Percentiles rank a stretch among this genome's conserved stretches.
These are phyloP conservation scores for Pocillopora grandis DNA, from an alignment of 92 coral and sea anemone species.

Conservation along the genomic window DNA sequence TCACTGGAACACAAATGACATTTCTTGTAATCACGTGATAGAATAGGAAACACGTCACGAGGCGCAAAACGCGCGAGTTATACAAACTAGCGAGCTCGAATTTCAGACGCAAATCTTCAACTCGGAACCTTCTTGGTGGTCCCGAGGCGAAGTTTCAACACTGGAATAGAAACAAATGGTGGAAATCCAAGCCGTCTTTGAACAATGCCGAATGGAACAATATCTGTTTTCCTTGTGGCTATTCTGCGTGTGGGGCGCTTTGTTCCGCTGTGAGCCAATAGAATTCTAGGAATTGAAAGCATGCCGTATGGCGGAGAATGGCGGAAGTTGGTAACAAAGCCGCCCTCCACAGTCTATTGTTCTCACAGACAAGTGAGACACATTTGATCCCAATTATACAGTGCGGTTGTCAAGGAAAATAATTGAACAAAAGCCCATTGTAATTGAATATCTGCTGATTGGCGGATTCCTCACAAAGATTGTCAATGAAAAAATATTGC, in stretches of 20 bases:
- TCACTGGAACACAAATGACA: constrained; percentile 82
- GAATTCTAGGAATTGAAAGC: constrained; percentile 86
- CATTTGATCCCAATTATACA: constrained; percentile 72
- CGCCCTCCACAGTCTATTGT: constrained; percentile 59
- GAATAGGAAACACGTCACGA: constrained; percentile 57
- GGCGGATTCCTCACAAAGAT: constrained; percentile 63
- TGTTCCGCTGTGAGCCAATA: constrained; percentile 79
- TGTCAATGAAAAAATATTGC: constrained; percentile 27
- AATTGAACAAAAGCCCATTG: constrained; percentile 83
- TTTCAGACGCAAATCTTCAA: constrained; percentile 48
- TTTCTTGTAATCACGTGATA: constrained; percentile 82
- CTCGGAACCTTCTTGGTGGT: constrained; percentile 23
- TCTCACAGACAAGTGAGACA: constrained; percentile 72
- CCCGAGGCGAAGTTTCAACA: constrained; percentile 35
- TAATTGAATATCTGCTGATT: constrained; percentile 57
- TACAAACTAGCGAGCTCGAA: constrained; percentile 53
- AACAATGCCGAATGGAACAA: constrained; percentile 84
- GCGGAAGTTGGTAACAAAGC: constrained; percentile 88
- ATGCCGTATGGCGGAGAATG: constrained; percentile 82
- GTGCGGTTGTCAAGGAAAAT: constrained; percentile 61
- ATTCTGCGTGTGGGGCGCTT: constrained; percentile 67
- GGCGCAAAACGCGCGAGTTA: constrained; percentile 65
- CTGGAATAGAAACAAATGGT: constrained; percentile 44
- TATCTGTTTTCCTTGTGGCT: constrained; percentile 56
- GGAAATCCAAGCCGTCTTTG: constrained; percentile 44